Evolutionary conservation across 2,797 vertebrate genomes (phyloP), one percentile per base, ranked within the genome.

Genomic region (Poecilia wingei): DNA sequence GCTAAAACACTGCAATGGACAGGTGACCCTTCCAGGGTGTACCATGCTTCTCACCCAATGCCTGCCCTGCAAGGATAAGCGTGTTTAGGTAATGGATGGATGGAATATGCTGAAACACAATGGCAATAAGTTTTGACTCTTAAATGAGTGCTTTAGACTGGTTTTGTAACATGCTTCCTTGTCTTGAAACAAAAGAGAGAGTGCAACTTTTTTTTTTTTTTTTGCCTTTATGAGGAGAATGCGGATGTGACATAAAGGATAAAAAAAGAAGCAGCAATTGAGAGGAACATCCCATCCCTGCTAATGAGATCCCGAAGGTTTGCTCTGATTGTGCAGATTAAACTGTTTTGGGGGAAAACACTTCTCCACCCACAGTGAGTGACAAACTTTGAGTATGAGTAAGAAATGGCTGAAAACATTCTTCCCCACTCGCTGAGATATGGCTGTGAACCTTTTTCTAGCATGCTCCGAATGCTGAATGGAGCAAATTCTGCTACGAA

Each of bases 241-340:
- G 81, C 69, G 12, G 25, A 76, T 76, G 76, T 72, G 36, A 76
- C 22, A 31, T 9, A 68, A 85, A 85, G 64, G 71, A 78, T 72
- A 73, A 77, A 75, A 46, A 73, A 45, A 74, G 22, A 53, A 46
- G 75, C 18, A 39, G 75, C 25, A 70, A 70, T 70, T 41, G 64
- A 68, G 77, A 78, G 16, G 78, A 82, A 72, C 74, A 61, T 75
- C 75, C 66, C 55, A 53, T 79, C 78, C 78, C 46, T 2, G 6
- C 68, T 90, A 82, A 88, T 86, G 86, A 88, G 84, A 83, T 80
- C 82, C 86, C 77, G 72, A 85, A 83, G 84, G 83, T 70, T 86
- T 18, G 41, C 72, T 72, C 33, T 84, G 78, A 89, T 86, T 87
- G 83, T 13, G 55, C 68, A 79, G 73, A 82, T 88, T 90, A 89